Conservation (phyloP, 2,113 vertebrate genomes). For the Barnardius zonarius region DNA sequence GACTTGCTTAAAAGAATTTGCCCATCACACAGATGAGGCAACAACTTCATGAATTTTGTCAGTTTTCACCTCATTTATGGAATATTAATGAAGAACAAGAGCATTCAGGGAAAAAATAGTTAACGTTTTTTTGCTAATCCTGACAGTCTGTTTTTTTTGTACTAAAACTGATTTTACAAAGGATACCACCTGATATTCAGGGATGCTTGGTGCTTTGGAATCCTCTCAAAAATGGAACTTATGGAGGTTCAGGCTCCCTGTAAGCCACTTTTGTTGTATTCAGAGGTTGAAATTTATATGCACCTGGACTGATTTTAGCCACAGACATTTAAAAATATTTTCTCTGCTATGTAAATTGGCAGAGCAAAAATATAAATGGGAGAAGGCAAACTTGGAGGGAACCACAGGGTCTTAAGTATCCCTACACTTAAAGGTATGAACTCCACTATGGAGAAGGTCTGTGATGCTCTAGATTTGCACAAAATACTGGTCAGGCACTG, state of each 20-base stretch:
- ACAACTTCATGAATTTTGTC: neutral
- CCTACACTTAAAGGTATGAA: neutral
- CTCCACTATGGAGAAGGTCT: rapidly evolving
- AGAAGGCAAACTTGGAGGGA: neutral
- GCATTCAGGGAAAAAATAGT: neutral
- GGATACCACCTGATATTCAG: neutral
- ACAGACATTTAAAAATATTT: neutral
- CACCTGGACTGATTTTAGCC: neutral
- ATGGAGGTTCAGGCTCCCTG: neutral
- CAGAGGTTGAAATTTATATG: neutral
- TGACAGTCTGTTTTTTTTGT: neutral
- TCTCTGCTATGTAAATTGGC: neutral
- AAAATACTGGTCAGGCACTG: neutral
- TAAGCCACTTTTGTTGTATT: neutral
- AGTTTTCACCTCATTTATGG: neutral
- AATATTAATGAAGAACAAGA: neutral
- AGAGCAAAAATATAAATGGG: neutral
- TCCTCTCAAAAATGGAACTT: neutral
- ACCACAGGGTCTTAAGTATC: neutral
- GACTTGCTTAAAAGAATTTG: neutral
- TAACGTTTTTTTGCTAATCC: neutral
- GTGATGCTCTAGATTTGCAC: neutral
- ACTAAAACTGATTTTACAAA: neutral
- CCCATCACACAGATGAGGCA: neutral
- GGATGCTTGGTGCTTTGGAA: neutral